Percentiles rank a stretch among this genome's conserved stretches.
Conservation (phyloP, 1,140 invertebrate genomes). For the Coelopa frigida region DNA sequence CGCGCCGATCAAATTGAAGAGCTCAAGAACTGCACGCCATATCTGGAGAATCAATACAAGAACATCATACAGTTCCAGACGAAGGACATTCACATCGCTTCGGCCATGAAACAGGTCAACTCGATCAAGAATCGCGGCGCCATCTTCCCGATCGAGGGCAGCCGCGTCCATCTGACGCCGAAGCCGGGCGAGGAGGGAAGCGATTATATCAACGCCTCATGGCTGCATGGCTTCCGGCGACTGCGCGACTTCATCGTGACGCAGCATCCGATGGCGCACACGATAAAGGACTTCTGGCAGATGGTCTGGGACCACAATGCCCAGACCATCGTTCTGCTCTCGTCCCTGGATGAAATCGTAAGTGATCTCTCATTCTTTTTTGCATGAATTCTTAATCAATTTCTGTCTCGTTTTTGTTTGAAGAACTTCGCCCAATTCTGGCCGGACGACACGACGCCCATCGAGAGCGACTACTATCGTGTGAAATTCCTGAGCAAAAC, state of each 20-base stretch:
- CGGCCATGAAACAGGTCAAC: slow-evolving; percentile 79
- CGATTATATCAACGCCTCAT: slow-evolving; percentile 93
- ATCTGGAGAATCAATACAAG: slow-evolving; percentile 50
- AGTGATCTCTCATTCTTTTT: slow-evolving; percentile 15
- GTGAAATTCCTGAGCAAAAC: slow-evolving; percentile 47
- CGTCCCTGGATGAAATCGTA: slow-evolving; percentile 58
- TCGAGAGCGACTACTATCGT: slow-evolving; percentile 44
- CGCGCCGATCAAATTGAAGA: slow-evolving; percentile 51
- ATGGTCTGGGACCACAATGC: slow-evolving; percentile 96
- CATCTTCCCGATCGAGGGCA: slow-evolving; percentile 76
- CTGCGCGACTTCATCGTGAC: slow-evolving; percentile 84
- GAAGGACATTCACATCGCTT: slow-evolving; percentile 77
- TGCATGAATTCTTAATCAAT: not conserved
- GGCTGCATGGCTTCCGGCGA: slow-evolving; percentile 75
- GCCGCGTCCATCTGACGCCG: slow-evolving; percentile 81
- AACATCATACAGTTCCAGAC: slow-evolving; percentile 78
- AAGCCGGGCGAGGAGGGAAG: slow-evolving; percentile 89
- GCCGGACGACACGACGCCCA: slow-evolving; percentile 41
- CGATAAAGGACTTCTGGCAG: slow-evolving; percentile 87
- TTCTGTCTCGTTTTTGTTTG: slow-evolving; percentile 1
- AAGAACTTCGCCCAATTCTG: slow-evolving; percentile 44
- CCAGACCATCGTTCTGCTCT: slow-evolving; percentile 80
- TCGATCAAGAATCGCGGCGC: slow-evolving; percentile 76
- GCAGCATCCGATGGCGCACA: slow-evolving; percentile 76
- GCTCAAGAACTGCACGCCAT: slow-evolving; percentile 48